Conservation (phyloP, 2,888 invertebrate genomes). For the Euphydryas editha region DNA sequence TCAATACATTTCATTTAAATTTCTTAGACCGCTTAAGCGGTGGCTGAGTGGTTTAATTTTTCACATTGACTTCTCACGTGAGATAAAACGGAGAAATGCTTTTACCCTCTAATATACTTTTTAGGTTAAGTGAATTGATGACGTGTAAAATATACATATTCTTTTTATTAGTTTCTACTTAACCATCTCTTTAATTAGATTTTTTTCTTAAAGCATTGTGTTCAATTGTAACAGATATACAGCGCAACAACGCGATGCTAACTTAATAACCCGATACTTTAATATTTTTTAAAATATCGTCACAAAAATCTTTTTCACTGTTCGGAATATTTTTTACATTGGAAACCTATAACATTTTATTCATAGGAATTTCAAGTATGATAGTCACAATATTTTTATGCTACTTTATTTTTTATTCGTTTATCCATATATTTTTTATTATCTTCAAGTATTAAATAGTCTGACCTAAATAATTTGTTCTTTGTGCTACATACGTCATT, state of each 20-base stretch:
- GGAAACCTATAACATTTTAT: no score
- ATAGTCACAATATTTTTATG: no score
- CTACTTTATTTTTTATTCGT: no score
- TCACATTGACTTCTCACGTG: constrained; percentile 67
- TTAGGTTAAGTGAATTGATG: not conserved
- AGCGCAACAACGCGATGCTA: no score
- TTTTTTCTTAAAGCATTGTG: not conserved
- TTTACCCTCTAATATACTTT: constrained; percentile 42
- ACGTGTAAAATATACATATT: not conserved
- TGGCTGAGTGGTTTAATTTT: constrained; percentile 71
- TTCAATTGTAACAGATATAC: no score
- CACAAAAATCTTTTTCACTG: no score
- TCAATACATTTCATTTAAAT: constrained; percentile 83
- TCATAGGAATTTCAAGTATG: no score
- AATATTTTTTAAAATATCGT: no score
- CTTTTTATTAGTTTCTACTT: not conserved
- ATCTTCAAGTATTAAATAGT: not conserved
- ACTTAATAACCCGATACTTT: no score
- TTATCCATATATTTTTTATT: no score
- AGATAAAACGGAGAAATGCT: constrained; percentile 68
- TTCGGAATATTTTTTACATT: no score
- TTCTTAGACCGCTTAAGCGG: constrained; percentile 66
- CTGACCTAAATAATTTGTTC: constrained; percentile 10
- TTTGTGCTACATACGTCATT: constrained; percentile 23
- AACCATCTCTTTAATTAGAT: not conserved